These are phyloP conservation scores for Sitodiplosis mosellana DNA, from an alignment of 1,140 invertebrate genomes.

Conservation along the genomic window DNA sequence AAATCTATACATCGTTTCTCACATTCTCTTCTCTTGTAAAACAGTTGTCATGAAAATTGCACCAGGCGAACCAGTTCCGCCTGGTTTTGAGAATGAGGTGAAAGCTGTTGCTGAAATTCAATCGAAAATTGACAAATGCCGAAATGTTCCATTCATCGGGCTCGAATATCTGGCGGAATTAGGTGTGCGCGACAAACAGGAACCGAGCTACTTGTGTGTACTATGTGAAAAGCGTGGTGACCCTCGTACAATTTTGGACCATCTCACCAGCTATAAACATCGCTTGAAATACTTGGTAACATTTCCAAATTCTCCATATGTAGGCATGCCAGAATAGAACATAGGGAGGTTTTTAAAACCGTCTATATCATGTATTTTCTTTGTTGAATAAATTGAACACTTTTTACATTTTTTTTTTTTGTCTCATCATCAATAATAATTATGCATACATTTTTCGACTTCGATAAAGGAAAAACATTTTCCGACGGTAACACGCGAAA, in stretches of 20 bases:
- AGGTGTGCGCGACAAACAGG: constrained; percentile 35
- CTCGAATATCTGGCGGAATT: constrained; percentile 54
- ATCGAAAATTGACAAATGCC: constrained; percentile 29
- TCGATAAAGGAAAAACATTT: constrained; percentile 13
- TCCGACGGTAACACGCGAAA: constrained; percentile 11
- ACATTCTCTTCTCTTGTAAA: no score
- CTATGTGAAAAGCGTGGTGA: constrained; percentile 58
- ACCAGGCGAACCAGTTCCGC: constrained; percentile 46
- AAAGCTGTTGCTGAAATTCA: constrained; percentile 33
- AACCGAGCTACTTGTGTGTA: constrained; percentile 51
- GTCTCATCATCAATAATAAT: neutral
- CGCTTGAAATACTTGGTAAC: constrained; percentile 35
- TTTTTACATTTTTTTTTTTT: neutral
- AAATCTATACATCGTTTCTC: neutral
- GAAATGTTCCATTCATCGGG: constrained; percentile 32
- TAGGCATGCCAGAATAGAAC: neutral
- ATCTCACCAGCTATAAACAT: constrained; percentile 53
- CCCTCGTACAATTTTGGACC: constrained; percentile 50
- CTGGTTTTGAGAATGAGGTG: constrained; percentile 46
- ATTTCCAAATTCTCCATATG: constrained; percentile 2
- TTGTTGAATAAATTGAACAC: no score
- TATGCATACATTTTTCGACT: neutral
- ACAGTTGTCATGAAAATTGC: constrained; percentile 24
- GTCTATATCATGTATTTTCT: constrained; percentile 1
- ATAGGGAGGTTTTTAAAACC: constrained; percentile 10